Percentiles rank a stretch among this genome's conserved stretches.
Evolutionary conservation across 2,888 invertebrate genomes (phyloP).

Genomic region (Hirtodrosophila histrioides): DNA sequence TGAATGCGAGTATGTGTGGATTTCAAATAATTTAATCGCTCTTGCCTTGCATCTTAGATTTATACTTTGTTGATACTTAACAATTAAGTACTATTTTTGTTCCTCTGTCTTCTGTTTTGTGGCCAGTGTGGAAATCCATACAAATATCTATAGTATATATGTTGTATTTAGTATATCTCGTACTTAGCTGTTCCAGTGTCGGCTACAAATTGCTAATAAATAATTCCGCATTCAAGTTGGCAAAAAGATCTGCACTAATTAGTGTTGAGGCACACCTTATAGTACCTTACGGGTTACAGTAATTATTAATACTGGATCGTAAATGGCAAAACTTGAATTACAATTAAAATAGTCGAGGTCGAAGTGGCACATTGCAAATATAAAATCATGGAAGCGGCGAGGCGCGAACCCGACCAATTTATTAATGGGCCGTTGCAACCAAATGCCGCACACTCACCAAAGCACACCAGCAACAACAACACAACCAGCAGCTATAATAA

Average conservation of each 20-base stretch:
- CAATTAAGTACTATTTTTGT: slow-evolving; percentile 68
- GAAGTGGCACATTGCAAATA: slow-evolving; percentile 33
- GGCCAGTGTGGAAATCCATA: slow-evolving; percentile 37
- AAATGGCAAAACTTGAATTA: slow-evolving; percentile 44
- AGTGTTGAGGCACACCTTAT: slow-evolving; percentile 29
- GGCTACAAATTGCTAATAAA: slow-evolving; percentile 40
- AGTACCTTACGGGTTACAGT: not conserved
- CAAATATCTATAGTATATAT: slow-evolving; percentile 1
- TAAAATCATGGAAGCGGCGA: slow-evolving; percentile 56
- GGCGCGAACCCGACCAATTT: slow-evolving; percentile 58
- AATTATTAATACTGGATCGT: slow-evolving; percentile 38
- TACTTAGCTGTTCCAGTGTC: slow-evolving; percentile 3
- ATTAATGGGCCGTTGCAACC: slow-evolving; percentile 68
- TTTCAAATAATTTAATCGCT: slow-evolving; percentile 73
- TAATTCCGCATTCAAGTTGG: slow-evolving; percentile 41
- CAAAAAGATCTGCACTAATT: slow-evolving; percentile 48
- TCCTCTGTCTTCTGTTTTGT: slow-evolving; percentile 41
- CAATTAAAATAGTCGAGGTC: slow-evolving; percentile 47
- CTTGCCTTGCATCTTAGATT: slow-evolving; percentile 69
- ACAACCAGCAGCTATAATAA: slow-evolving; percentile 28
- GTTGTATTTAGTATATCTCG: not conserved
- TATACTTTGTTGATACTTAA: slow-evolving; percentile 80
- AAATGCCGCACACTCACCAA: slow-evolving; percentile 68
- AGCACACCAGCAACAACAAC: slow-evolving; percentile 28
- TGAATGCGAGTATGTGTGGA: slow-evolving; percentile 50